phyloP scores from a whole-genome alignment of 2,113 vertebrate species.

The Panthera uncia region DNA sequence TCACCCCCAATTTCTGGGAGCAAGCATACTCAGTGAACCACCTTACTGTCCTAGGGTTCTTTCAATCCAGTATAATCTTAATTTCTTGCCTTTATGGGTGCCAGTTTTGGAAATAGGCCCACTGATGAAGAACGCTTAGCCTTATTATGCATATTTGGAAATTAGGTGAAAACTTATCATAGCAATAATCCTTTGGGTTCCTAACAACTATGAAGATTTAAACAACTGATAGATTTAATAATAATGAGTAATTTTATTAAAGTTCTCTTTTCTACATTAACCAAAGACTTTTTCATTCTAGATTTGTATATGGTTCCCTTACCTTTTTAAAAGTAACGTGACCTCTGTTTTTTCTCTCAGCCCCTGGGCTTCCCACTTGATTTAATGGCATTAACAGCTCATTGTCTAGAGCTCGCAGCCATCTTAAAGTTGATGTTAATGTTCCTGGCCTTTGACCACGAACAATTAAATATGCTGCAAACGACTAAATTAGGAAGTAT shows the following conservation, averaged over 20 bases:
- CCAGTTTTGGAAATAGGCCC: neutral
- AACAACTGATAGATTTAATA: neutral
- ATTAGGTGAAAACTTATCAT: neutral
- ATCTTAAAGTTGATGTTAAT: neutral
- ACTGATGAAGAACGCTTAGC: neutral
- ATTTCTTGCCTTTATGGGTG: neutral
- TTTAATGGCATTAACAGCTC: neutral
- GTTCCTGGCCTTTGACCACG: neutral
- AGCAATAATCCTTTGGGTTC: neutral
- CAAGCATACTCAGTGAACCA: neutral
- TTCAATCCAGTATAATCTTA: neutral
- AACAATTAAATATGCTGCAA: neutral
- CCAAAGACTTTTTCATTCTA: constrained; percentile 14
- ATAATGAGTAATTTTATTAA: neutral
- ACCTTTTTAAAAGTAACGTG: neutral
- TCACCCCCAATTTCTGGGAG: neutral
- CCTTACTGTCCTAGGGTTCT: neutral
- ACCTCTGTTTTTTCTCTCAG: neutral
- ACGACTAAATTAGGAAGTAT: neutral
- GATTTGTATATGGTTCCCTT: neutral
- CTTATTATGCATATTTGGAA: neutral
- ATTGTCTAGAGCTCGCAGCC: neutral
- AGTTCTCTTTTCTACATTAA: neutral
- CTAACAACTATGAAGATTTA: neutral
- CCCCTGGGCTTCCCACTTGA: neutral